Evolutionary conservation across 1,140 invertebrate genomes (phyloP).

Genomic region (Brachionus plicatilis): DNA sequence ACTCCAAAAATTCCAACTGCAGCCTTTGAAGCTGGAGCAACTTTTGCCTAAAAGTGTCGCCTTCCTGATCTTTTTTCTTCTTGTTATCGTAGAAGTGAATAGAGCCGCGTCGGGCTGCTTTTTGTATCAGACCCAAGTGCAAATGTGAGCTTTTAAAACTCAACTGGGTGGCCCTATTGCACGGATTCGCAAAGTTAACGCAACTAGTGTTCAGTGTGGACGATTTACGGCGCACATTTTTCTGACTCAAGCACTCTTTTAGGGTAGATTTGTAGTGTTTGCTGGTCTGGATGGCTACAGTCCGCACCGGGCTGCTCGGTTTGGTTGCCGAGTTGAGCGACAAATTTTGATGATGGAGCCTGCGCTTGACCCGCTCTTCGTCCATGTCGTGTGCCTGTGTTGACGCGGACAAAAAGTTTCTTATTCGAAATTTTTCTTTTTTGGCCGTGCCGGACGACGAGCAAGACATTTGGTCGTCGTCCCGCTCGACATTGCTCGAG

Average conservation of each 20-base stretch:
- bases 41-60: neutral
- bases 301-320: neutral
- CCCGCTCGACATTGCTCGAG: neutral
- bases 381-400: neutral
- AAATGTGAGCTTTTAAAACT: neutral
- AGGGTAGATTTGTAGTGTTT: neutral
- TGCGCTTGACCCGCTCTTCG: neutral
- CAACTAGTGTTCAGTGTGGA: neutral
- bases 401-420: neutral
- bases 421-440: neutral
- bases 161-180: neutral
- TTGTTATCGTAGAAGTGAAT: constrained; percentile 24
- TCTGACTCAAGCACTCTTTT: neutral
- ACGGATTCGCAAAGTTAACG: neutral
- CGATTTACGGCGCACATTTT: constrained; percentile 20
- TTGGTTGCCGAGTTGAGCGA: neutral
- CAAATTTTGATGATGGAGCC: neutral
- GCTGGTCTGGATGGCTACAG: neutral
- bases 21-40: neutral
- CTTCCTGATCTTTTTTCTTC: neutral
- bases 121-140: neutral
- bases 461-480: neutral
- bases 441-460: neutral
- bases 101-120: neutral
- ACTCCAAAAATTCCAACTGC: neutral